phyloP scores from a whole-genome alignment of 1,140 invertebrate species.

The Saccostrea echinata region DNA sequence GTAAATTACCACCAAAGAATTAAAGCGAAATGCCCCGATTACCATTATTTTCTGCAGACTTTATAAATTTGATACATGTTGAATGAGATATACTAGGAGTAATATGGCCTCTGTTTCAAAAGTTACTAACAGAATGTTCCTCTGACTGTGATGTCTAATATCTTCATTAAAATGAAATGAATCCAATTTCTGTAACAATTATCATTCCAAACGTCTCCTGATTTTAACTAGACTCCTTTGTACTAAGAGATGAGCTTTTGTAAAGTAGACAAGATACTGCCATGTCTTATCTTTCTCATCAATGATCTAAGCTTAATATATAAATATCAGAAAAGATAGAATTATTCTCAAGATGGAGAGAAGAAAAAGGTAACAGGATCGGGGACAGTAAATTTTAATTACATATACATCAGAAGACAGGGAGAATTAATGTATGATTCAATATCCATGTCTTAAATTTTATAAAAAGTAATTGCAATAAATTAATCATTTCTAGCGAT shows the following conservation, averaged over 20 bases:
- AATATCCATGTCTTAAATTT: neutral
- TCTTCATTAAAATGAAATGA: conserved; percentile 23
- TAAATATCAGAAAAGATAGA: neutral
- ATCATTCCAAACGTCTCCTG: neutral
- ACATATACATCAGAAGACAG: neutral
- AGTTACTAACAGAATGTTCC: neutral
- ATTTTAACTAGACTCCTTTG: neutral
- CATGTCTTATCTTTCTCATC: neutral
- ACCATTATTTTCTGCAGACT: neutral
- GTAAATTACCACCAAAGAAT: neutral
- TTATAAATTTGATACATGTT: conserved; percentile 12
- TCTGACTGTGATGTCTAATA: neutral
- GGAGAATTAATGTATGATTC: neutral
- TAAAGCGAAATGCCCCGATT: neutral
- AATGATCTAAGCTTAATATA: neutral
- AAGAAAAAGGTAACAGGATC: neutral
- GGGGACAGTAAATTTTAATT: no score
- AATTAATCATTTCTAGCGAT: neutral
- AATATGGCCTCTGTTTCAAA: neutral
- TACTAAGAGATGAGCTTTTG: neutral
- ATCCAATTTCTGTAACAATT: neutral
- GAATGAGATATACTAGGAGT: neutral
- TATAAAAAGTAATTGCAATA: neutral
- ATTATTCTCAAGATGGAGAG: neutral
- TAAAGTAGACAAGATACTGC: neutral